Evolutionary conservation across 2,888 invertebrate species (phyloP).

Genomic region (Hypercompe scribonia): DNA sequence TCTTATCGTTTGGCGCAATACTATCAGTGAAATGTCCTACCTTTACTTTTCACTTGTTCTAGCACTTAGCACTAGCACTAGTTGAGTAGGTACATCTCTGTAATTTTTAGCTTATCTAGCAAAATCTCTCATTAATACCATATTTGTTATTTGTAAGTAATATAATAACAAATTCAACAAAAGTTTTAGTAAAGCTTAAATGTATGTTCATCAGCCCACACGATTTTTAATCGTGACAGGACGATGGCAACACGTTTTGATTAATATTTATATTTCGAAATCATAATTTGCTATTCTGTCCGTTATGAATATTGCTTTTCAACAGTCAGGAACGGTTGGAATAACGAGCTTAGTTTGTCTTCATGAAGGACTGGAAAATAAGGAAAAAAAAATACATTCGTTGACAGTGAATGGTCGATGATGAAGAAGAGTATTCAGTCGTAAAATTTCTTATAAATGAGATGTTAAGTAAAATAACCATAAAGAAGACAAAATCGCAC

Average conservation of each 20-base stretch:
- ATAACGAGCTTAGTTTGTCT: neutral
- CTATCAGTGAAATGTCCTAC: too few species aligned
- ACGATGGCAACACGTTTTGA: slow-evolving; percentile 7
- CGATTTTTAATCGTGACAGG: slow-evolving; percentile 23
- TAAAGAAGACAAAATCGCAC: neutral
- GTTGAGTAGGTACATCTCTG: too few species aligned
- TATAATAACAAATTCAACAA: neutral
- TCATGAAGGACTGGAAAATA: neutral
- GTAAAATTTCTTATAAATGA: neutral
- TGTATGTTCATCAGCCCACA: slow-evolving; percentile 12
- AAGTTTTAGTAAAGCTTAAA: neutral
- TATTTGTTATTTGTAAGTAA: too few species aligned
- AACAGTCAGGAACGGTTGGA: neutral
- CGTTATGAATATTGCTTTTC: slow-evolving; percentile 10
- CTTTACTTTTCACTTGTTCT: too few species aligned
- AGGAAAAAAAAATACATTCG: neutral
- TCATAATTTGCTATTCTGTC: slow-evolving; percentile 16
- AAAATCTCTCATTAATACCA: too few species aligned
- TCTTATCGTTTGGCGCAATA: too few species aligned
- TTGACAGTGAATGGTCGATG: neutral
- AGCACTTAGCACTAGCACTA: too few species aligned
- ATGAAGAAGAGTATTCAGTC: neutral
- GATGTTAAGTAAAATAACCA: neutral
- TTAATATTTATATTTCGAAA: slow-evolving; percentile 15
- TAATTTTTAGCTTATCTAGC: too few species aligned